Conservation (phyloP, 2,797 vertebrate genomes). For the Bovichtus variegatus region DNA sequence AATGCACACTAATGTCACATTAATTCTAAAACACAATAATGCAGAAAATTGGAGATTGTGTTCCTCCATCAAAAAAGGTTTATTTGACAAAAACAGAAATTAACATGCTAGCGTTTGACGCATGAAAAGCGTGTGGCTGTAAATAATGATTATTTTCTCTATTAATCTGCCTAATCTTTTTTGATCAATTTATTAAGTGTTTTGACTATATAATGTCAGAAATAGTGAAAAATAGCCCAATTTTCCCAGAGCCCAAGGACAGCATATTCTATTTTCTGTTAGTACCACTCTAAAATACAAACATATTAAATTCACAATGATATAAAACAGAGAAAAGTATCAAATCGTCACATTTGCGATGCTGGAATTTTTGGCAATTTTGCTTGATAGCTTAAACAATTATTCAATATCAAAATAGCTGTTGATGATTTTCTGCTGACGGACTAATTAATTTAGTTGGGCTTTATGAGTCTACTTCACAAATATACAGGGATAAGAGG, state of each 20-base stretch:
- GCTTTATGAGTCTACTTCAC: not conserved
- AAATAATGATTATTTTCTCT: not conserved
- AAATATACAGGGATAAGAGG: not conserved
- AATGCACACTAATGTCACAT: not conserved
- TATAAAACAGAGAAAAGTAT: not conserved
- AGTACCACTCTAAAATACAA: not conserved
- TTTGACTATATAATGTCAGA: not conserved
- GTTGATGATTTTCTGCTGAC: not conserved
- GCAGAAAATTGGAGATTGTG: not conserved
- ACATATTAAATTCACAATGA: not conserved
- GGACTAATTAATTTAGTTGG: not conserved
- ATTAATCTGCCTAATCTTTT: not conserved
- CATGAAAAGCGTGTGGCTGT: not conserved
- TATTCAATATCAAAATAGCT: not conserved
- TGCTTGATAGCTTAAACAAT: accelerated
- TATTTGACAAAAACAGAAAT: slow-evolving; percentile 1
- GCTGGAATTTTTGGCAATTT: not conserved
- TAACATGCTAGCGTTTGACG: not conserved
- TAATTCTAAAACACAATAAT: not conserved
- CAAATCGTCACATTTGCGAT: not conserved
- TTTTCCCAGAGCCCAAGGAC: not conserved
- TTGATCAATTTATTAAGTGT: not conserved
- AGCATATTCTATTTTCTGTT: not conserved
- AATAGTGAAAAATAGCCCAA: not conserved
- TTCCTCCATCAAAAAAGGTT: not conserved